phyloP scores from a whole-genome alignment of 1,140 invertebrate genomes.

The Phymorhynchus buccinoides region DNA sequence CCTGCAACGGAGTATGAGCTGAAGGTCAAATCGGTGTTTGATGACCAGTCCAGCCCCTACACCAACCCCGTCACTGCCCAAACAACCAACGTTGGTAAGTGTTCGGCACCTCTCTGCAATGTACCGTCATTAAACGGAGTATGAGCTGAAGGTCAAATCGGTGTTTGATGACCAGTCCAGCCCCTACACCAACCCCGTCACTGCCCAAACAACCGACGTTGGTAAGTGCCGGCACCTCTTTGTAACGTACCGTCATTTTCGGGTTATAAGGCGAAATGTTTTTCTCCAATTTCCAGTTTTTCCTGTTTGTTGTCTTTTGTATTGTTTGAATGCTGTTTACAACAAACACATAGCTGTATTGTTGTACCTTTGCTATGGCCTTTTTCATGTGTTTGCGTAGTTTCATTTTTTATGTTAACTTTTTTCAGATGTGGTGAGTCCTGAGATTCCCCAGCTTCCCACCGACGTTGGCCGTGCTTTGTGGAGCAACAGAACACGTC shows the following conservation, averaged over 20 bases:
- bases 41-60: neutral
- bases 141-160: neutral
- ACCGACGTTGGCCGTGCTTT: neutral
- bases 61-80: neutral
- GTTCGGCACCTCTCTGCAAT: neutral
- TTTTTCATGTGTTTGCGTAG: too few species aligned
- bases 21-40: neutral
- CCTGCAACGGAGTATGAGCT: neutral
- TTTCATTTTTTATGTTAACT: neutral
- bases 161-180: neutral
- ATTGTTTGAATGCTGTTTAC: too few species aligned
- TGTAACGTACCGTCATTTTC: too few species aligned
- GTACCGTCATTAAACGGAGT: neutral
- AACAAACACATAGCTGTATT: too few species aligned
- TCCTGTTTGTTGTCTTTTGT: neutral
- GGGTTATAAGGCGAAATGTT: too few species aligned
- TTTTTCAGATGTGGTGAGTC: neutral
- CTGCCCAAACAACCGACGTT: neutral
- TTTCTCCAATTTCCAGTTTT: neutral
- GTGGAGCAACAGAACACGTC: conserved; percentile 8
- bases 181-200: neutral
- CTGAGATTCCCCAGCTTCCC: neutral
- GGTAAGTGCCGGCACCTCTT: neutral
- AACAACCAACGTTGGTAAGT: neutral
- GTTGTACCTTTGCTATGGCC: too few species aligned